Evolutionary conservation across 2,113 vertebrate genomes (phyloP), one percentile per base, ranked within the genome.

Genomic region (Hippolais icterina): DNA sequence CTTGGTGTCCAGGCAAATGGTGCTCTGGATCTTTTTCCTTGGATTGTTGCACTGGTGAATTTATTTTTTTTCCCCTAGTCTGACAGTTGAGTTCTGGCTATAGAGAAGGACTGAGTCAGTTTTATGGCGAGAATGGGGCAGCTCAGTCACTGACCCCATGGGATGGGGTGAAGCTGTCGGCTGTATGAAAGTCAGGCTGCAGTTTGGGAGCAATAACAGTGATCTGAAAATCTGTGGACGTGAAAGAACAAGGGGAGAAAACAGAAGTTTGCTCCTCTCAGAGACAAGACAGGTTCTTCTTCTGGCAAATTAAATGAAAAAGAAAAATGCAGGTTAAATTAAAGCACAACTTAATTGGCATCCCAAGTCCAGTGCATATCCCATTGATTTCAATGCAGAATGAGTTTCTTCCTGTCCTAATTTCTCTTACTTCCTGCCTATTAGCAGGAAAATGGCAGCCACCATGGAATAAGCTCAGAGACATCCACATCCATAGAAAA

Each of bases 371-470:
- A 95, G 94, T 94, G 95, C 96, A 12, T 94, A 90, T 84, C 96
- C 96, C 96, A 92, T 94, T 97, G 93, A 97, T 97, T 94, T 96
- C 96, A 96, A 97, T 97, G 97, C 93, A 94, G 87, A 96, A 95
- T 97, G 87, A 95, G 95, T 95, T 94, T 96, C 94, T 97, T 97
- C 95, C 94, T 97, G 95, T 97, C 96, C 97, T 97, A 97, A 97
- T 97, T 97, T 97, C 75, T 97, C 94, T 97, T 97, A 97, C 96
- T 97, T 97, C 96, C 97, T 97, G 97, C 97, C 97, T 97, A 96
- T 97, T 97, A 97, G 97, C 97, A 97, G 97, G 97, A 97, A 97
- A 97, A 96, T 97, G 94, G 94, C 94, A 97, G 93, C 97, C 95
- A 95, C 95, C 96, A 97, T 97, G 96, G 96, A 95, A 92, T 97